Evolutionary conservation across 2,113 vertebrate genomes (phyloP), one percentile per base, ranked within the genome.

Genomic region (Melospiza melodia): DNA sequence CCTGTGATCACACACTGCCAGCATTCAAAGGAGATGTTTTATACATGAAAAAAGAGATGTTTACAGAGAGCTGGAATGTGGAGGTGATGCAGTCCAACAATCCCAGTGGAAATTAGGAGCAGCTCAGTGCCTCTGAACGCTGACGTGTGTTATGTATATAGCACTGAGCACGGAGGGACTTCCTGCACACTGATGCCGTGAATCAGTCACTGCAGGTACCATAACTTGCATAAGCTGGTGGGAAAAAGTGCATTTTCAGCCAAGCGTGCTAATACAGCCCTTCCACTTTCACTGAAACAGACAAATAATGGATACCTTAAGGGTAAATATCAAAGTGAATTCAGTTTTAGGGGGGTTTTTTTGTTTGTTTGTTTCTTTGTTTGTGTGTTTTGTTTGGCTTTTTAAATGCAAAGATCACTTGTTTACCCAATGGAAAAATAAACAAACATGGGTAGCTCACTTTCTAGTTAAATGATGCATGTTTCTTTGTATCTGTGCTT

Each of bases 61-160:
- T 90, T 93, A 80, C 7, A 10, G 87, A 75, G 61, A 65, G 83
- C 31, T 84, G 76, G 9, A 39, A 21, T 54, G 89, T 63, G 87
- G 76, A 94, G 73, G 86, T 87, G 92, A 59, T 87, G 72, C 85
- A 68, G 85, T 52, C 92, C 72, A 68, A 52, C 92, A 92, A 54
- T 92, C 83, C 88, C 77, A 10, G 65, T 94, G 88, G 85, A 95
- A 88, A 89, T 90, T 7, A 72, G 79, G 58, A 94, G 65, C 66
- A 62, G 83, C 66, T 89, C 76, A 21, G 73, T 49, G 73, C 73
- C 73, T 93, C 76, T 69, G 86, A 54, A 93, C 46, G 19, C 24
- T 92, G 86, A 39, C 24, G 25, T 6, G 24, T 80, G 61, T 78
- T 90, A 49, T 87, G 54, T 81, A 5, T 13, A 1, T 67, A 71